phyloP scores from a whole-genome alignment of 2,797 vertebrate species.

The Falco peregrinus region DNA sequence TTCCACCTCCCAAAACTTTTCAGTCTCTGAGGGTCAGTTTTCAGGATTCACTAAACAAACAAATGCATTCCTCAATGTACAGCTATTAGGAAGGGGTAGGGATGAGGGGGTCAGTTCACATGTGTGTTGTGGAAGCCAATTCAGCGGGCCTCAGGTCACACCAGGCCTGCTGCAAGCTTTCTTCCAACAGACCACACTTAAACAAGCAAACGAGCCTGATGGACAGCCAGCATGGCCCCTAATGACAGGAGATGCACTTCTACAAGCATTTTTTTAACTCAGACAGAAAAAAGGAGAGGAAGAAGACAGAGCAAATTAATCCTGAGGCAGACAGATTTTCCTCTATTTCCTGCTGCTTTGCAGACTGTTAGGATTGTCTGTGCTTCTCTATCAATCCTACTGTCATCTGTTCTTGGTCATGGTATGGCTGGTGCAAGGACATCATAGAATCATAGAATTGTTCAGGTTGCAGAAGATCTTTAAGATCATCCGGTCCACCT shows the following conservation, averaged over 20 bases:
- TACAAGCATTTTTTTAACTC: not conserved
- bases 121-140: not conserved
- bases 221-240: not conserved
- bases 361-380: not conserved
- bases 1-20: not conserved
- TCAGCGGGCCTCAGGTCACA: not conserved
- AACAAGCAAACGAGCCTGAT: fast-evolving
- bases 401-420: not conserved
- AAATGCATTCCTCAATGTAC: not conserved
- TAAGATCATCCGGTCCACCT: not conserved
- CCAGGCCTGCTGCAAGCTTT: not conserved
- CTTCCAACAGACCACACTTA: not conserved
- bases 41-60: not conserved
- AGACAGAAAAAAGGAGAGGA: not conserved
- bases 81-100: not conserved
- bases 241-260: not conserved
- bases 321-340: not conserved
- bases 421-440: not conserved
- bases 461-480: not conserved
- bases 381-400: not conserved
- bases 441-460: not conserved
- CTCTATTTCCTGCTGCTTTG: not conserved
- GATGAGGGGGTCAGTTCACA: fast-evolving
- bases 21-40: not conserved
- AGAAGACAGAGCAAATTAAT: not conserved